Percentiles rank a stretch among this genome's conserved stretches.
Conservation (phyloP, 35 echinoderm and acorn worm genomes). For the Stichopus chloronotus region DNA sequence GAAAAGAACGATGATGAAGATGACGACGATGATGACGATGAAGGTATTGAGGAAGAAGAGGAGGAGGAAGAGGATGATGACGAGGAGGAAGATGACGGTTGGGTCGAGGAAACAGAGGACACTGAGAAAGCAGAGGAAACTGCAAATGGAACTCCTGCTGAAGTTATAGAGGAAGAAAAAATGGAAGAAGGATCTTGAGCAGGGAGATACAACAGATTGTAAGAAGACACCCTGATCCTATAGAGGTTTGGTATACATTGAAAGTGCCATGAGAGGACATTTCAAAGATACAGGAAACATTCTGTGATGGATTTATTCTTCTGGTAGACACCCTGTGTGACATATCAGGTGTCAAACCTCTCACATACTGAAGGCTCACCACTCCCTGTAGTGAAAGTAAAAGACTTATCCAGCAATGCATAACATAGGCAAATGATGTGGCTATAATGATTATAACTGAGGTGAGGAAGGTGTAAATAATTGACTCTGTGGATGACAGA, state of each 20-base stretch:
- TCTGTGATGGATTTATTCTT: too few species aligned
- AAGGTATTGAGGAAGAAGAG: constrained; percentile 4
- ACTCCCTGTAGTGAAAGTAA: too few species aligned
- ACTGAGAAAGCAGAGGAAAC: neutral
- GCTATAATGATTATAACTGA: too few species aligned
- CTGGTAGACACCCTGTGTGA: too few species aligned
- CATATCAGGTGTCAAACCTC: too few species aligned
- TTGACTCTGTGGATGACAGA: too few species aligned
- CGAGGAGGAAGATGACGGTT: constrained; percentile 36
- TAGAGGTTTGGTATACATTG: neutral
- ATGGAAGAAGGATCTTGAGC: constrained; percentile 24
- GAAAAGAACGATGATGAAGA: constrained; percentile 46
- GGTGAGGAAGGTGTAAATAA: too few species aligned
- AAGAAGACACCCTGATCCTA: neutral
- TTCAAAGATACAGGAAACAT: too few species aligned
- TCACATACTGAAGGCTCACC: too few species aligned
- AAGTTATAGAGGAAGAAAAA: neutral
- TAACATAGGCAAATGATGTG: too few species aligned
- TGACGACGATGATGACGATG: constrained; percentile 51
- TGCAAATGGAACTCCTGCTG: neutral
- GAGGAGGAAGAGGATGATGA: constrained; percentile 7
- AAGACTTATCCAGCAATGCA: too few species aligned
- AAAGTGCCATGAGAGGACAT: too few species aligned
- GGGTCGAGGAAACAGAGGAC: constrained; percentile 23
- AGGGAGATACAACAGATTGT: neutral